Conservation (phyloP, 2,888 invertebrate species). For the Lithosia quadra region DNA sequence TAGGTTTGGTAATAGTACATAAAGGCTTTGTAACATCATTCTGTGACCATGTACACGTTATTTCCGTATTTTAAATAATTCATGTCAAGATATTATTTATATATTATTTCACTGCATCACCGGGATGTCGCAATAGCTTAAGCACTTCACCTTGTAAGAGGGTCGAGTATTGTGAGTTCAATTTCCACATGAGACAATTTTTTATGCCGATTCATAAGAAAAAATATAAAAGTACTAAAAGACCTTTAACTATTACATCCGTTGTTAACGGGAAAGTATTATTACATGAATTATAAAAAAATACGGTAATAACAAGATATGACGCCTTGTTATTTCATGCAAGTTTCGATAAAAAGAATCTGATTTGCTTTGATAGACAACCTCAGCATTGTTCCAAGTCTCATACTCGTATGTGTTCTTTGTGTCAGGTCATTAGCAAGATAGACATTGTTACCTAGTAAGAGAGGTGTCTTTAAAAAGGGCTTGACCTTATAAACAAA, state of each 20-base stretch:
- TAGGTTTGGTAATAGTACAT: slow-evolving; percentile 19
- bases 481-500: slow-evolving; percentile 19
- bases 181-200: neutral
- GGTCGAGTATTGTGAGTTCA: too few relatives aligned
- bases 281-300: neutral
- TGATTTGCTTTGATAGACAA: neutral
- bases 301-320: neutral
- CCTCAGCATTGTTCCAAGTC: neutral
- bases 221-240: too few relatives aligned
- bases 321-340: neutral
- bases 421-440: slow-evolving; percentile 1
- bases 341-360: neutral
- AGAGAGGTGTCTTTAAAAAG: slow-evolving; percentile 7
- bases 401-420: too few relatives aligned
- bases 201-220: neutral
- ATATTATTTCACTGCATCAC: neutral
- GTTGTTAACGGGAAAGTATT: neutral
- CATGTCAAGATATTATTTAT: too few relatives aligned
- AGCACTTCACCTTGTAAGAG: too few relatives aligned
- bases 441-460: neutral
- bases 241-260: neutral
- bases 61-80: neutral
- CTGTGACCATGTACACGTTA: neutral
- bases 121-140: neutral
- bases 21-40: neutral